Evolutionary conservation across 2,113 vertebrate genomes (phyloP), one percentile per base, ranked within the genome.

Genomic region (Hypomesus transpacificus): DNA sequence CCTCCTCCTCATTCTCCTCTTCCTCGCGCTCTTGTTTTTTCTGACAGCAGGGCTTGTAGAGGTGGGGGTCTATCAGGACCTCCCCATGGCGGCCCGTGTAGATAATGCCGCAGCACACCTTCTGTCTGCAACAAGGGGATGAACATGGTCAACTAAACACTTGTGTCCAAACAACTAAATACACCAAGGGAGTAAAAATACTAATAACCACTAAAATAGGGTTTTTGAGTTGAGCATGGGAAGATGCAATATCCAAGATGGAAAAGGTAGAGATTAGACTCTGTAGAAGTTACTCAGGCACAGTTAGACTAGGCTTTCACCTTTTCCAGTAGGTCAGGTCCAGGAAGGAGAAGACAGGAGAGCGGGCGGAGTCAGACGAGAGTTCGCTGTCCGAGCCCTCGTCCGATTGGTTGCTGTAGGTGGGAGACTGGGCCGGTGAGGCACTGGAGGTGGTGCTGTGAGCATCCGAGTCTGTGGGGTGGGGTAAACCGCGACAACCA

Each of bases 301-400:
- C 8, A 46, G 39, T 46, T 46, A 46, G 39, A 46, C 39, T 11
- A 46, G 39, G 9, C 39, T 13, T 13, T 18, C 87, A 98, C 97
- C 97, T 96, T 87, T 98, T 99, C 97, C 97, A 99, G 76, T 99
- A 99, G 0, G 96, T 97, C 71, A 97, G 94, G 86, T 99, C 97
- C 80, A 99, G 87, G 82, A 98, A 99, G 67, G 97, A 98, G 88
- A 99, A 98, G 68, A 96, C 94, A 0, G 96, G 95, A 1, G 95
- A 94, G 65, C 94, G 94, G 83, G 89, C 91, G 65, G 96, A 94
- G 8, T 95, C 94, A 1, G 94, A 90, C 0, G 90, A 91, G 86
- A 97, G 86, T 82, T 99, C 97, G 0, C 91, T 91, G 82, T 99
- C 97, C 0, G 97, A 98, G 53, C 97, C 95, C 0, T 98, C 97